Conservation (phyloP, 2,113 vertebrate species). For the Gasterosteus nipponicus region DNA sequence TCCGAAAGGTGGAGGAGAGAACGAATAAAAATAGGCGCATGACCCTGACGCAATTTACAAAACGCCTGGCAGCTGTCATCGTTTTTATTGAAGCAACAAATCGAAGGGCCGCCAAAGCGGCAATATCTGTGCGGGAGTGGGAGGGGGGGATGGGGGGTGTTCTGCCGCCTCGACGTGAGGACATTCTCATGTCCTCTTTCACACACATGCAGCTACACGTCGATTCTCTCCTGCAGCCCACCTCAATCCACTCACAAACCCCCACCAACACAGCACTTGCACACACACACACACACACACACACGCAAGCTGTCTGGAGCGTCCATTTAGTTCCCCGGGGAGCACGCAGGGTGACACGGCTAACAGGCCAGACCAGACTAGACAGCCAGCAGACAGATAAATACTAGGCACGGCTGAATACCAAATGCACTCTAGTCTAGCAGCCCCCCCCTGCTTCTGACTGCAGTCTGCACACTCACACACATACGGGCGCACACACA, state of each 20-base stretch:
- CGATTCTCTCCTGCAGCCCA: conserved; percentile 35
- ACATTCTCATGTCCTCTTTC: conserved; percentile 39
- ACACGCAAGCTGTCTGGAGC: conserved; percentile 66
- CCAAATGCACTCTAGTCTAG: conserved; percentile 77
- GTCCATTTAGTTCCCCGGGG: conserved; percentile 74
- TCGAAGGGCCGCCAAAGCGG: conserved; percentile 39
- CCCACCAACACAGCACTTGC: conserved; percentile 14
- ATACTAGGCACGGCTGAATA: conserved; percentile 80
- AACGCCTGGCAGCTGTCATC: conserved; percentile 60
- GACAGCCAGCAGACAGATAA: conserved; percentile 83
- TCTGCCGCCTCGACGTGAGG: conserved; percentile 48
- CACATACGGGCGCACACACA: conserved; percentile 28
- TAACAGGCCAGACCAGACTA: conserved; percentile 77
- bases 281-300: conserved; percentile 39
- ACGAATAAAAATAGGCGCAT: conserved; percentile 8
- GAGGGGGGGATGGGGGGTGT: conserved; percentile 4
- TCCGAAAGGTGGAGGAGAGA: neutral
- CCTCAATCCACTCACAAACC: conserved; percentile 36
- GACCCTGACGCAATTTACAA: conserved; percentile 58
- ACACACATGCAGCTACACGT: conserved; percentile 29
- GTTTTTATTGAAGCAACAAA: conserved; percentile 70
- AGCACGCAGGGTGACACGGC: conserved; percentile 75
- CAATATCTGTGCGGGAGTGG: conserved; percentile 15
- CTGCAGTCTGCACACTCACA: conserved; percentile 44
- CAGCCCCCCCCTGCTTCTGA: conserved; percentile 48